Base-by-base conservation (phyloP, 2,113 vertebrate genomes). In the Catharus fuscescens region DNA sequence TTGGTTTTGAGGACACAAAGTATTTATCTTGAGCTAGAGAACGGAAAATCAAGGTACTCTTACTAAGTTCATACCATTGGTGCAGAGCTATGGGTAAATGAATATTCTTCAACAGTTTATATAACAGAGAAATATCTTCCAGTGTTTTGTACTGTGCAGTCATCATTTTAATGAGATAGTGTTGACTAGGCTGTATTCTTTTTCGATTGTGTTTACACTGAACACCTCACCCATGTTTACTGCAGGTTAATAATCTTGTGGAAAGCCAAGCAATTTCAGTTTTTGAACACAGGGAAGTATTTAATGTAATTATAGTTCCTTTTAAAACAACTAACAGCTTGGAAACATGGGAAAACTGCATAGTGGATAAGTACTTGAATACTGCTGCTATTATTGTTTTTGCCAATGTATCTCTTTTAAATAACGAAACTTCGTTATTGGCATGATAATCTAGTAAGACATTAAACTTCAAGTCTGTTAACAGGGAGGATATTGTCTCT, bases 401-500 rank as follows among this genome's bases (percentile, higher is more conserved):
- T 83, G 67, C 69, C 61, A 93, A 94, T 88, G 71, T 92, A 82
- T 72, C 88, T 95, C 90, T 84, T 76, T 95, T 96, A 90, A 95
- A 96, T 92, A 96, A 92, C 5, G 0, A 73, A 95, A 92, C 82
- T 92, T 90, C 7, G 0, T 90, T 96, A 90, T 86, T 95, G 90
- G 90, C 69, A 92, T 67, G 76, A 94, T 96, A 96, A 94, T 92
- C 79, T 86, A 74, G 90, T 71, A 67, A 95, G 72, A 78, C 79
- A 90, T 93, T 95, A 83, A 92, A 96, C 90, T 96, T 88, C 85
- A 93, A 93, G 82, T 67, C 93, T 86, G 82, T 83, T 96, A 95
- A 83, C 71, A 86, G 56, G 56, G 67, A 94, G 34, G 61, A 84
- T 94, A 64, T 88, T 88, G 88, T 86, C 92, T 88, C 40, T 6